Evolutionary conservation across 1,140 invertebrate genomes (phyloP).

Genomic region (Megalonaias nervosa): DNA sequence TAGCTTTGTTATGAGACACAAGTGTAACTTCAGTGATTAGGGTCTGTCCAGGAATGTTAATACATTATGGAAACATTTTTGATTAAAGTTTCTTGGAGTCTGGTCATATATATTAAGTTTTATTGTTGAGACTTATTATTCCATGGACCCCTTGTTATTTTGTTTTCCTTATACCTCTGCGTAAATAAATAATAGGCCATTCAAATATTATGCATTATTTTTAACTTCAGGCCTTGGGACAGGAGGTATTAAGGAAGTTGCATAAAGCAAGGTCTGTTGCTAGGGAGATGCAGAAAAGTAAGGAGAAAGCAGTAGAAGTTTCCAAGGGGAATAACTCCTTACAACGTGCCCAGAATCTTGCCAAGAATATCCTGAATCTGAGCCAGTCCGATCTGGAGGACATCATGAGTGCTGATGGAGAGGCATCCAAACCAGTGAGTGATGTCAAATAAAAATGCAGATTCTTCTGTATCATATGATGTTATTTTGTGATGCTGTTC

Average conservation of each 20-base stretch:
- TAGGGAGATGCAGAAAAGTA: conserved; percentile 23
- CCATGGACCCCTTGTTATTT: neutral
- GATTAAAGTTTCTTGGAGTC: neutral
- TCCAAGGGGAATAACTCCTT: conserved; percentile 45
- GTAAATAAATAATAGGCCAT: neutral
- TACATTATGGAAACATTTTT: neutral
- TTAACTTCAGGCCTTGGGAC: conserved; percentile 51
- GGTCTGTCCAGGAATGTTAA: neutral
- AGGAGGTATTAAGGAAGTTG: conserved; percentile 50
- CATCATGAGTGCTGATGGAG: conserved; percentile 66
- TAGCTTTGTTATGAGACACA: conserved; percentile 11
- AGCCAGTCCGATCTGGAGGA: conserved; percentile 67
- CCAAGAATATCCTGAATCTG: conserved; percentile 65
- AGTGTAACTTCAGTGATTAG: neutral
- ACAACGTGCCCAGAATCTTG: conserved; percentile 58
- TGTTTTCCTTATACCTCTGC: neutral
- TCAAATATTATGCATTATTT: no score
- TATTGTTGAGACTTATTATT: neutral
- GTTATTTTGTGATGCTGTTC: neutral
- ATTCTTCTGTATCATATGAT: neutral
- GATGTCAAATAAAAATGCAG: conserved; percentile 2
- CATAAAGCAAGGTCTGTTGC: conserved; percentile 43
- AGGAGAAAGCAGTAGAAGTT: neutral
- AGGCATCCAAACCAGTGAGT: conserved; percentile 34
- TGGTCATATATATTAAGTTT: neutral